phyloP scores from a whole-genome alignment of 2,888 invertebrate genomes.

The Phyllotreta cruciferae region DNA sequence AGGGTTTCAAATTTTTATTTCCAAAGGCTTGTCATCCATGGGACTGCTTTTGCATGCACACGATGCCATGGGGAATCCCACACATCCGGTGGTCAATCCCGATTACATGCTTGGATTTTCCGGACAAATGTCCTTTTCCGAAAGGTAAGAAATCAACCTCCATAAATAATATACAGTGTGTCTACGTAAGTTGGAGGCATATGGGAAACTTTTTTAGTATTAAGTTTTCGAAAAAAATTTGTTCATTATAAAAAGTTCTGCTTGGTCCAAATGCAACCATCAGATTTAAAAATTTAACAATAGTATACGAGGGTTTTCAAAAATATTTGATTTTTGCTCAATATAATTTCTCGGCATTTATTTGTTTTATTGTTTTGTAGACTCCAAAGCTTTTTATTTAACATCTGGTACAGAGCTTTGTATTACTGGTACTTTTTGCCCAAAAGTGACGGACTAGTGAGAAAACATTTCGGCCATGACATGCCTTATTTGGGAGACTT shows the following conservation, averaged over 20 bases:
- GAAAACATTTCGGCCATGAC: constrained; percentile 47
- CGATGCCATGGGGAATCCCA: constrained; percentile 46
- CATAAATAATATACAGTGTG: too few species aligned
- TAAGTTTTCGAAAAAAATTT: too few species aligned
- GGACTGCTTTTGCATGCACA: constrained; percentile 37
- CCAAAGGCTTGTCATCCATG: constrained; percentile 29
- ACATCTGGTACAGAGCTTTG: constrained; percentile 33
- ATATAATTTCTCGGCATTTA: too few species aligned
- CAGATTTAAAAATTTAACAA: too few species aligned
- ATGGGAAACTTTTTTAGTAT: too few species aligned
- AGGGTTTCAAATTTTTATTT: too few species aligned
- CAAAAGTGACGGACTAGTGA: constrained; percentile 29
- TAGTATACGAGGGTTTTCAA: too few species aligned
- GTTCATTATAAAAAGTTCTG: too few species aligned
- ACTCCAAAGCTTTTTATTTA: constrained; percentile 32
- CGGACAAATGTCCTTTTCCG: constrained; percentile 25
- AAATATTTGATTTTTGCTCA: too few species aligned
- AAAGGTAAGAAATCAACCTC: constrained; percentile 23
- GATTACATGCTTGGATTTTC: constrained; percentile 33
- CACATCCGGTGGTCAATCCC: constrained; percentile 47
- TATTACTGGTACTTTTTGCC: constrained; percentile 37
- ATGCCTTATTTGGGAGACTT: constrained; percentile 41
- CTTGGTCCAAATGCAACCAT: too few species aligned
- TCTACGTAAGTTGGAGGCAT: too few species aligned
- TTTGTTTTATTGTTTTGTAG: background rate